Evolutionary conservation across 2,797 vertebrate genomes (phyloP).

Genomic region (Characodon lateralis): DNA sequence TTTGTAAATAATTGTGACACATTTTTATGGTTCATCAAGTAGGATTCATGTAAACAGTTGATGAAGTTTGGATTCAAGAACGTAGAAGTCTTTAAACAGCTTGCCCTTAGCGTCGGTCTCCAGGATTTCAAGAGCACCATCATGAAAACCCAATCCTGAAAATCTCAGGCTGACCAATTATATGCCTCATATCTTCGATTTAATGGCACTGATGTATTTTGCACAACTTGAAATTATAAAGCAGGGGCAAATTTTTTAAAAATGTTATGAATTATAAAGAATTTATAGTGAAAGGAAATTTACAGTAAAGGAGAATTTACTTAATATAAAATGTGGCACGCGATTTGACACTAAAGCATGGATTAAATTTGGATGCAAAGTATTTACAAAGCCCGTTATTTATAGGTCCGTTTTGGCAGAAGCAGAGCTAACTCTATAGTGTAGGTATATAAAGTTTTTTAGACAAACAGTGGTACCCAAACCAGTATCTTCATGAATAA

Average conservation of each 20-base stretch:
- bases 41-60: background rate
- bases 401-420: background rate
- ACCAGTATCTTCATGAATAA: constrained; percentile 42
- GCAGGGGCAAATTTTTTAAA: constrained; percentile 29
- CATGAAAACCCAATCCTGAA: background rate
- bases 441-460: background rate
- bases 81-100: background rate
- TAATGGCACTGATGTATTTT: constrained; percentile 44
- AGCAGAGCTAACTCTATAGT: background rate
- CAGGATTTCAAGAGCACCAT: background rate
- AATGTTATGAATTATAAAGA: constrained; percentile 40
- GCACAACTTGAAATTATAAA: background rate
- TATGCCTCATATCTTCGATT: constrained; percentile 32
- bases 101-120: background rate
- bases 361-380: constrained; percentile 4
- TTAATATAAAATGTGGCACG: constrained; percentile 33
- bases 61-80: background rate
- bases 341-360: constrained; percentile 13
- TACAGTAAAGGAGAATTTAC: constrained; percentile 5
- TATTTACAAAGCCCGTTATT: background rate
- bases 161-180: constrained; percentile 46
- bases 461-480: constrained; percentile 16
- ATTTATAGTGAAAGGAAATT: constrained; percentile 32
- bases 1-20: background rate
- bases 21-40: background rate